Base-by-base conservation (phyloP, 2,113 vertebrate species). In the Bos indicus region DNA sequence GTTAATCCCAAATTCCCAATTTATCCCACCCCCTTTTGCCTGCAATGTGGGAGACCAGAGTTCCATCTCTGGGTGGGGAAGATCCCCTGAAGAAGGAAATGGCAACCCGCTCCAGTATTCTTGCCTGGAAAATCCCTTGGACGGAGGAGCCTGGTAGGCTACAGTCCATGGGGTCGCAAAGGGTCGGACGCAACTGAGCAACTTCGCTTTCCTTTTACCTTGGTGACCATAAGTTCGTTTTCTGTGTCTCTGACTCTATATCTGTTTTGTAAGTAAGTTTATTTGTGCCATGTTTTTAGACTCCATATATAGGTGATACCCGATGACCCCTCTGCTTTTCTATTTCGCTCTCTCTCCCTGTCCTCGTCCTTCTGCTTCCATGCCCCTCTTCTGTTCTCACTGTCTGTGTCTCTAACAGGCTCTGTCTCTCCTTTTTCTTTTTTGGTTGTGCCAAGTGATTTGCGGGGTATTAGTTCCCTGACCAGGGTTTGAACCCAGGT, bases 131-230 rank as follows among this genome's bases (percentile, higher is more conserved):
- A 11, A 40, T 23, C 67, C 67, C 67, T 12, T 6, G n/a, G 67
- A 71, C 2, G 5, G 67, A 23, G 67, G 67, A 71, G 67, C 67
- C 67, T 71, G n/a, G 67, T 36, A 23, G 67, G 67, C 67, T 36
- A 36, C 67, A 10, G n/a, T 71, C n/a, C 67, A 40, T 23, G 67
- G 67, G 10, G n/a, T 71, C 0, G n/a, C n/a, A 71, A 71, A 71
- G 10, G 40, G n/a, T 23, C 0, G 5, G 19, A 64, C 1, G 1
- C 2, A 7, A 64, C 62, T 64, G 62, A 71, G 67, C n/a, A 6
- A 40, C 67, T 40, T 71, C 19, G 40, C n/a, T 71, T 40, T 40
- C 67, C 78, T 51, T 51, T 81, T 19, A 8, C 28, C 46, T 51
- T 51, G 78, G 46, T 33, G 30, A 81, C 16, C 46, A 12, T 21